Evolutionary conservation across 2,797 vertebrate species (phyloP), one percentile per base, ranked within the genome.

Genomic region (Acanthis flammea): DNA sequence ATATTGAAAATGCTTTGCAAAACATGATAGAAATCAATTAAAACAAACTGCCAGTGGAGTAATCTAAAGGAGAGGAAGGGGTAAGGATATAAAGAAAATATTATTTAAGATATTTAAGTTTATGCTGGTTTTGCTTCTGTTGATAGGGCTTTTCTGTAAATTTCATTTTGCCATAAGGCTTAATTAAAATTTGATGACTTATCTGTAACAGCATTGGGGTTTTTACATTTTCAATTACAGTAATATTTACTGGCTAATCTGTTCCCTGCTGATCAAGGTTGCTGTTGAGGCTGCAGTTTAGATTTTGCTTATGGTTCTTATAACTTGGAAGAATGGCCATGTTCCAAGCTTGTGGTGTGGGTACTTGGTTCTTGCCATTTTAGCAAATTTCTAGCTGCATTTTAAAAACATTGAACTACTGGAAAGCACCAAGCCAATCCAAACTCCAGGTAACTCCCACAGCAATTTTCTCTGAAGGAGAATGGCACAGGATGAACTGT

Each of bases 401-500:
- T 76, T 71, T 87, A 24, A 88, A 75, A 87, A 92, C 86, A 17
- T 7, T 0, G 31, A 88, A 65, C 25, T 90, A 39, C 54, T 66
- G 41, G 62, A 87, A 79, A 88, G 41, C 60, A 87, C 22, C 3
- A 19, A 42, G 62, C 58, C 62, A 84, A 70, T 47, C 27, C 35
- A 86, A 72, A 42, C 42, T 65, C 28, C 50, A 61, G 48, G 30
- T 50, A 66, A 83, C 45, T 94, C 53, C 72, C 42, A 67, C 41
- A 65, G 28, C 45, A 60, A 23, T 80, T 83, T 88, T 62, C 10
- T 83, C 24, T 75, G 82, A 86, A 94, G 72, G 70, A 90, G 75
- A 84, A 50, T 19, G 19, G 57, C 47, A 42, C 4, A 14, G 73
- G 58, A 72, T 74, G 57, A 95, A 93, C 80, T 82, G 61, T 33